These are phyloP conservation scores for Probosciger aterrimus DNA, from an alignment of 2,113 vertebrate genomes.

Conservation along the genomic window DNA sequence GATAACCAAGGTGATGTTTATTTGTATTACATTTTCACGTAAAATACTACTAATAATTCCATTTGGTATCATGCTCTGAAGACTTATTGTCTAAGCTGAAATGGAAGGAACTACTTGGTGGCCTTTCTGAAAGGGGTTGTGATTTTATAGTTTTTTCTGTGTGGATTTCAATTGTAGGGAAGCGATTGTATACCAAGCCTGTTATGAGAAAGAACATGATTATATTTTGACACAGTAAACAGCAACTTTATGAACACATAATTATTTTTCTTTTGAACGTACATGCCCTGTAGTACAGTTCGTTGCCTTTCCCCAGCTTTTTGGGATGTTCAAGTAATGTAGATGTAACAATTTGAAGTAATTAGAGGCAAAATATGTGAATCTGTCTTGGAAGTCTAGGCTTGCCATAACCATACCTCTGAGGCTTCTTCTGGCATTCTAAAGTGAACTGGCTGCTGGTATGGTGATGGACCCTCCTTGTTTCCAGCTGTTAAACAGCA, in stretches of 20 bases:
- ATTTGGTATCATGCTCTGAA: not conserved
- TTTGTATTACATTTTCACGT: not conserved
- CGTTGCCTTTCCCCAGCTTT: not conserved
- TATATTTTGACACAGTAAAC: not conserved
- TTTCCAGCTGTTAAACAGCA: constrained; percentile 60
- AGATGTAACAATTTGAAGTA: not conserved
- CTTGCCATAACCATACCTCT: not conserved
- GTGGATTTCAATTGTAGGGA: not conserved
- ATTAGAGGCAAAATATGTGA: not conserved
- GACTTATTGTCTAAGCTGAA: not conserved
- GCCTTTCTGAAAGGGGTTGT: not conserved
- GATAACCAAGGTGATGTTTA: constrained; percentile 85
- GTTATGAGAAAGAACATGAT: not conserved
- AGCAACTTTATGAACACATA: not conserved
- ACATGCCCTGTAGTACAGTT: not conserved
- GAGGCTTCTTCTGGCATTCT: not conserved
- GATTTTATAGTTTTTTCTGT: not conserved
- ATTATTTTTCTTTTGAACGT: not conserved
- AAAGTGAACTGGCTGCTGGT: not conserved
- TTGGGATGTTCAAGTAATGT: not conserved
- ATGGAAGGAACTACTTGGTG: not conserved
- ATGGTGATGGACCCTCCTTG: not conserved
- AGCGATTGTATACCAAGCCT: not conserved
- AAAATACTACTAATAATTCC: not conserved
- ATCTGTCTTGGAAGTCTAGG: not conserved